Base-by-base conservation (phyloP, 2,113 vertebrate species). In the Ariopsis seemanni region DNA sequence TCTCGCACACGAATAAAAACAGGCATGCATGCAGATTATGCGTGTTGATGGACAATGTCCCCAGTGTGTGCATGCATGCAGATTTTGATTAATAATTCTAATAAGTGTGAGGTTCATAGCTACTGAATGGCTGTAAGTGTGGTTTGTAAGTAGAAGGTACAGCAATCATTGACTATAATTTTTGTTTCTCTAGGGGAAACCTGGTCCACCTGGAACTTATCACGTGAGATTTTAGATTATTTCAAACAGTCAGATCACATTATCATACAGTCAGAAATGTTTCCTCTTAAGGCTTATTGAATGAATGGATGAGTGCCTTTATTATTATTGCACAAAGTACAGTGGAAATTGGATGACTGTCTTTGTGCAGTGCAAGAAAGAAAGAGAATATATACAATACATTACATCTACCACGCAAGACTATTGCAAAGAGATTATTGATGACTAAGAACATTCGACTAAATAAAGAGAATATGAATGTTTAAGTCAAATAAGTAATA, bases 131-230 rank as follows among this genome's bases (percentile, higher is more conserved):
- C 9, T 77, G 4, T 52, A 77, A 52, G 1, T 50, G 71, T 5
- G 42, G 34, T 50, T 50, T 5, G 20, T 52, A 25, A 48, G 8
- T 75, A 22, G 18, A 72, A 72, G 18, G 7, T 74, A 20, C 72
- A 75, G 42, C 42, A 11, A n/a, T 25, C 0, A 25, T 15, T 15
- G 5, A 78, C 7, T n/a, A 8, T 3, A 55, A 79, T 55, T 27
- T 6, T 79, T 57, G 7, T 84, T 89, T 75, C 85, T 92, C 78
- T 88, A 97, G 97, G 96, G 96, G 88, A 94, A 92, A 63, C 96
- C 96, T 77, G 96, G 96, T 60, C 93, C 94, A 85, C 95, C 96
- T 42, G 96, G 96, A 80, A 84, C 82, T 89, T 89, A 92, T 82
- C 91, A 94, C 63, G 97, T 97, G 93, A 95, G 95, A 94, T 92